Base-by-base conservation (phyloP, 2,888 invertebrate genomes). In the Thera britannica region DNA sequence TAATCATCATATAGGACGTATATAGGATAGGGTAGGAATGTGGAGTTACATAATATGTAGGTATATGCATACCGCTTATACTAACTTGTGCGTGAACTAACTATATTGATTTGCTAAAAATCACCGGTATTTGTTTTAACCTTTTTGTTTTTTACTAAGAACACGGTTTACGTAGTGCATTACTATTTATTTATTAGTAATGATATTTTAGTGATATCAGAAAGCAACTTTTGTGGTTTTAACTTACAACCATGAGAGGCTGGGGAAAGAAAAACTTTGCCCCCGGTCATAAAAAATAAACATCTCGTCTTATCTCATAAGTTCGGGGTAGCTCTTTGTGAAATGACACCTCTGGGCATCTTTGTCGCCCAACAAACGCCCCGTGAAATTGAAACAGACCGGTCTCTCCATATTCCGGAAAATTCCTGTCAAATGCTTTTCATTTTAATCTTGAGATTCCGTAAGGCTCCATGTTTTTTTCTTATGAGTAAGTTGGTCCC, bases 331-430 rank as follows among this genome's bases (percentile, higher is more conserved):
- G 87, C 87, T 87, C 83, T 85, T 87, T 86, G 83, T 84, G 84
- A 87, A 92, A 92, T 90, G 90, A 90, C 90, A 90, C 92, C 92
- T 90, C 84, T 83, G 92, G 92, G 92, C 85, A 84, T 90, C 87
- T 89, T 91, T 89, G 86, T 87, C 87, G 88, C 89, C 88, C 86
- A 84, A 85, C 92, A 91, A 92, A 92, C 89, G 90, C 88, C 84
- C 90, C 92, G 92, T 92, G 92, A 92, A 92, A 93, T 93, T 92
- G 92, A 90, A 91, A 91, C 89, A 86, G 87, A 88, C 89, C 84
- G 85, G 85, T 83, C 83, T 83, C 85, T 83, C 86, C 83, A 85
- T 86, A 84, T 81, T 82, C 81, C 79, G 80, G 83, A 86, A 87
- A 85, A 84, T 85, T 86, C 82, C 77, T 79, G 82, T 79, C 82